Conservation (phyloP, 2,888 invertebrate species). For the Limenitis camilla region DNA sequence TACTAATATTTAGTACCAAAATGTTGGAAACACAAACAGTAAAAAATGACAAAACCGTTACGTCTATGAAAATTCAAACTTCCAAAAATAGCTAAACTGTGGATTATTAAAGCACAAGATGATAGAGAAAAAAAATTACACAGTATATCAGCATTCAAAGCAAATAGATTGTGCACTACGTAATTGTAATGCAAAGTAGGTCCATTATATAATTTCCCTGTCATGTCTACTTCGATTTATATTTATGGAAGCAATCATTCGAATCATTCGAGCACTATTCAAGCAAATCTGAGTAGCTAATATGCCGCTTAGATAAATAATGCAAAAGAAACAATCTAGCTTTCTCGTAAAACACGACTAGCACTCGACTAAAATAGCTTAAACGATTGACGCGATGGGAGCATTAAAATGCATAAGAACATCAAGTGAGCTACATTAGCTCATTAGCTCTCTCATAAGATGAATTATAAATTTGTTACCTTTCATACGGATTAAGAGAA, state of each 20-base stretch:
- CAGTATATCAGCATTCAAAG: neutral
- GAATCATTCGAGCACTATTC: slow-evolving; percentile 4
- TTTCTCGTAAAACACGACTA: slow-evolving; percentile 15
- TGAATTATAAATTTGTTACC: neutral
- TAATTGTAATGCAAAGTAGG: neutral
- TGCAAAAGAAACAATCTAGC: slow-evolving; percentile 11
- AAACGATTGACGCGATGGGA: slow-evolving; percentile 7
- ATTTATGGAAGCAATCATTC: slow-evolving; percentile 6
- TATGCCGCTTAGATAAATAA: slow-evolving; percentile 13
- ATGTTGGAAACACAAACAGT: too few relatives aligned
- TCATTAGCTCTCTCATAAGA: neutral
- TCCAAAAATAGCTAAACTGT: too few relatives aligned
- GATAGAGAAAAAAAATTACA: too few relatives aligned
- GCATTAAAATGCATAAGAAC: slow-evolving; percentile 15
- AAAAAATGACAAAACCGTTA: too few relatives aligned
- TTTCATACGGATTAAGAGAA: neutral
- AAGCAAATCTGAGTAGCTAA: slow-evolving; percentile 7
- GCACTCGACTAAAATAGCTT: slow-evolving; percentile 10
- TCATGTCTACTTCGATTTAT: neutral
- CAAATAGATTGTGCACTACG: neutral
- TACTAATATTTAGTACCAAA: too few relatives aligned
- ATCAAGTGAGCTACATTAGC: slow-evolving; percentile 5
- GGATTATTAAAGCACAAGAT: too few relatives aligned
- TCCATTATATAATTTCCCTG: neutral
- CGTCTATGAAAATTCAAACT: too few relatives aligned